Evolutionary conservation across 2,888 invertebrate species (phyloP).

Genomic region (Mimas tiliae): DNA sequence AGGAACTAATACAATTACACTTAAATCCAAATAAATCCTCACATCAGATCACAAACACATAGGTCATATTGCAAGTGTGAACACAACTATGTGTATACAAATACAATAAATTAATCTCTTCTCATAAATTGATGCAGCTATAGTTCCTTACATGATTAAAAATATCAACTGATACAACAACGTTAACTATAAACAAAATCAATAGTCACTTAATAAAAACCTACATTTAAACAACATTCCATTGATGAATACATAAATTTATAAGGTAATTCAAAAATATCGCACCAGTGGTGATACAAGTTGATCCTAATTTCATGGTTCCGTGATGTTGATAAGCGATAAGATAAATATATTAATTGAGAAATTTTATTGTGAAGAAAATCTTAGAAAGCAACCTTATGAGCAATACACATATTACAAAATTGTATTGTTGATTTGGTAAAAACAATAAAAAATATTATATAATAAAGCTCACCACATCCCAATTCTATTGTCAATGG

Average conservation of each 20-base stretch:
- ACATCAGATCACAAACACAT: slow-evolving; percentile 82
- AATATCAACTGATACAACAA: slow-evolving; percentile 81
- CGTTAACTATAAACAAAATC: slow-evolving; percentile 69
- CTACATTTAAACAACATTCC: slow-evolving; percentile 66
- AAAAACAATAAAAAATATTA: slow-evolving; percentile 66
- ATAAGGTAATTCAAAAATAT: slow-evolving; percentile 56
- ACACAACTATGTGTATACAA: slow-evolving; percentile 70
- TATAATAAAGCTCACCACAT: slow-evolving; percentile 66
- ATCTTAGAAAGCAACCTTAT: slow-evolving; percentile 59
- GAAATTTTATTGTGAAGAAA: slow-evolving; percentile 54
- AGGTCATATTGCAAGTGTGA: slow-evolving; percentile 78
- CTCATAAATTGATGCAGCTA: slow-evolving; percentile 63
- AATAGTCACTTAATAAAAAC: slow-evolving; percentile 74
- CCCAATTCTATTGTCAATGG: slow-evolving; percentile 54
- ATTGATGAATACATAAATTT: slow-evolving; percentile 57
- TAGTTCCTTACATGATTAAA: slow-evolving; percentile 64
- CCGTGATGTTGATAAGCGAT: slow-evolving; percentile 51
- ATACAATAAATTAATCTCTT: slow-evolving; percentile 83
- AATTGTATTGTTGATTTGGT: slow-evolving; percentile 53
- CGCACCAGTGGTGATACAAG: slow-evolving; percentile 43
- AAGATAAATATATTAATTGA: slow-evolving; percentile 57
- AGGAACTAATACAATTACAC: slow-evolving; percentile 81
- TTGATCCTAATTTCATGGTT: slow-evolving; percentile 50
- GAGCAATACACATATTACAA: slow-evolving; percentile 50
- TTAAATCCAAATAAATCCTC: slow-evolving; percentile 75